Base-by-base conservation (phyloP, 2,888 invertebrate genomes). In the Ormyrus thymus region DNA sequence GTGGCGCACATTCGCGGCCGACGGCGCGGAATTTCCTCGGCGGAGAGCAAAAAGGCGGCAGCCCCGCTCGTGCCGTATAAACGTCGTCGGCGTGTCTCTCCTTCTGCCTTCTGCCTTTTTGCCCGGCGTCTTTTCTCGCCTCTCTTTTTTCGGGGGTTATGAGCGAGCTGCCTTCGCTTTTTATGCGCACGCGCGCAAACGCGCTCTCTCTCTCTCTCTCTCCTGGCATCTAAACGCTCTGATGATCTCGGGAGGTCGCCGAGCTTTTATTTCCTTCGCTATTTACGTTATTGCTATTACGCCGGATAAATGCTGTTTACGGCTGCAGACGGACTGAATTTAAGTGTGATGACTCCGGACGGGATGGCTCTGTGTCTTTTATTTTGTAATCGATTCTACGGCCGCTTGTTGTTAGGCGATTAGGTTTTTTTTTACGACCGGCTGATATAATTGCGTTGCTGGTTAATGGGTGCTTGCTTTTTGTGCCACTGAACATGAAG, bases 21-120 rank as follows among this genome's bases (percentile, higher is more conserved):
- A 45, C 61, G 11, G 61, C 46, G 61, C 65, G 53, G 66, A 66
- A 66, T 66, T 66, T 66, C 53, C 53, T 66, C 43, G 15, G 50
- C 64, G 15, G 29, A 15, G 15, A 62, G 66, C 66, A 66, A 66
- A 66, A 66, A 66, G 66, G 53, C 53, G 53, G 53, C 53, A 53
- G 66, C 66, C 66, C 53, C 66, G 29, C 29, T 29, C 29, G 29
- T 53, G 66, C 66, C 66, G 29, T 29, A 66, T 53, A 53, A 66
- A 66, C 53, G 66, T 66, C 62, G 46, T 29, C 13, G 58, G 46
- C 64, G 10, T 46, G n/a, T 56, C 50, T 56, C 10, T 69, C 13
- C 9, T 4, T 55, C 45, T 55, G 5, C 7, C 48, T 53, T 45
- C 11, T 6, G 13, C 45, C 43, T 45, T 45, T 61, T 61, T 61